These are phyloP conservation scores for Amphipyra berbera DNA, from an alignment of 2,888 invertebrate genomes.

Conservation along the genomic window DNA sequence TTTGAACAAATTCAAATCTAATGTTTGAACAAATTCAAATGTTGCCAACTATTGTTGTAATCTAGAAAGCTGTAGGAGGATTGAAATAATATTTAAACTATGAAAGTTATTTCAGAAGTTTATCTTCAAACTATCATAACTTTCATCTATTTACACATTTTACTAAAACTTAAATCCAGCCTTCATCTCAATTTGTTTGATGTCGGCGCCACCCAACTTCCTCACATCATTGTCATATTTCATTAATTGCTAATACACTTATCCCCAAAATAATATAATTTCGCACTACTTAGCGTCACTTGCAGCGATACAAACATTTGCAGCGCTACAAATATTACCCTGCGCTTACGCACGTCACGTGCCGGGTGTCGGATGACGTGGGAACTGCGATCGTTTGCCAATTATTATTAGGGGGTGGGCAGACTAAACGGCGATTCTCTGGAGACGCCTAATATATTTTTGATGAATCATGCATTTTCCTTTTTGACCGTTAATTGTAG, in stretches of 20 bases:
- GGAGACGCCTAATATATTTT: constrained; percentile 4
- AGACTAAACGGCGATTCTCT: constrained; percentile 2
- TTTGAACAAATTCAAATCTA: too few species aligned
- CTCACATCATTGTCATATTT: neutral
- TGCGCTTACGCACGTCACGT: constrained; percentile 52
- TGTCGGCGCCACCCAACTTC: neutral
- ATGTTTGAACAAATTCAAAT: too few species aligned
- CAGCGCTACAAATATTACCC: constrained; percentile 32
- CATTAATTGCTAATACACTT: constrained; percentile 23
- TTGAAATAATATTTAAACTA: too few species aligned
- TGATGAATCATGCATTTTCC: too few species aligned
- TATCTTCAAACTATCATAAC: too few species aligned
- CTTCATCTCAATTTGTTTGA: too few species aligned
- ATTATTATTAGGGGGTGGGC: constrained; percentile 31
- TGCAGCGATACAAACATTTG: constrained; percentile 24
- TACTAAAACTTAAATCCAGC: too few species aligned
- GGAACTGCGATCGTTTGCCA: constrained; percentile 54
- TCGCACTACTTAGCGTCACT: constrained; percentile 46
- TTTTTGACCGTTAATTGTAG: too few species aligned
- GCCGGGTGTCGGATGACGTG: constrained; percentile 58
- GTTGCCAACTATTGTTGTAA: too few species aligned
- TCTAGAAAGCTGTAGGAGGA: too few species aligned
- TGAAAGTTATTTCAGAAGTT: too few species aligned
- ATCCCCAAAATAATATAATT: constrained; percentile 24
- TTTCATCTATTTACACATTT: too few species aligned